Base-by-base conservation (phyloP, 1,140 invertebrate species). In the Globodera rostochiensis region DNA sequence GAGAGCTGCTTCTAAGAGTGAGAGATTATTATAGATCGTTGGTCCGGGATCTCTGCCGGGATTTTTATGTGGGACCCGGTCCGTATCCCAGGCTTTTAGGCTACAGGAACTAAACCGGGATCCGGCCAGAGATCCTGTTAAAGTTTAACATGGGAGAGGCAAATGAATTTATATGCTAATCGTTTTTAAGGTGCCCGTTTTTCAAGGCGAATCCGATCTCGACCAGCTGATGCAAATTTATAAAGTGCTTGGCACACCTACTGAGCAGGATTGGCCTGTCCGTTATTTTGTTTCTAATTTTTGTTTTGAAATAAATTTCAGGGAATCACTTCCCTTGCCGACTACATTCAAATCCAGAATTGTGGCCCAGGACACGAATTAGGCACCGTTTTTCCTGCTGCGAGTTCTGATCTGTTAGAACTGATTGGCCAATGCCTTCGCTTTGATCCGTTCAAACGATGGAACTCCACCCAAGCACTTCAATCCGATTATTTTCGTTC, bases 151-250 rank as follows among this genome's bases (percentile, higher is more conserved):
- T 2, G 36, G 36, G 36, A 36, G 36, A 36, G 3, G 36, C 6
- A n/a, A 70, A 67, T 50, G 50, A 79, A 53, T 25, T 73, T 15
- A 60, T 73, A 21, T 67, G 19, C 19, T 49, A 6, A 25, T 79
- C 67, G 45, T 45, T 19, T 21, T 88, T 7, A 77, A 92, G 91
- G 93, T 94, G 15, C 97, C 98, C 4, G 95, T 99, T 86, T 92
- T 99, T 73, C 95, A 96, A 49, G 97, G 97, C 49, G 96, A 98
- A 86, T 95, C 95, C 9, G 97, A 99, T 91, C 91, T 99, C 66
- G 96, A 98, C 91, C 97, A 99, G 88, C 91, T 99, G 2, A 94
- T 94, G 0, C 94, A 94, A 90, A 99, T 98, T 87, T 98, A 98
- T 91, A 94, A 95, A 91, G 94, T 93, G 57, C 86, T 94, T 6